Evolutionary conservation across 2,113 vertebrate genomes (phyloP), one percentile per base, ranked within the genome.

Genomic region (Neolamprologus fasciatus): DNA sequence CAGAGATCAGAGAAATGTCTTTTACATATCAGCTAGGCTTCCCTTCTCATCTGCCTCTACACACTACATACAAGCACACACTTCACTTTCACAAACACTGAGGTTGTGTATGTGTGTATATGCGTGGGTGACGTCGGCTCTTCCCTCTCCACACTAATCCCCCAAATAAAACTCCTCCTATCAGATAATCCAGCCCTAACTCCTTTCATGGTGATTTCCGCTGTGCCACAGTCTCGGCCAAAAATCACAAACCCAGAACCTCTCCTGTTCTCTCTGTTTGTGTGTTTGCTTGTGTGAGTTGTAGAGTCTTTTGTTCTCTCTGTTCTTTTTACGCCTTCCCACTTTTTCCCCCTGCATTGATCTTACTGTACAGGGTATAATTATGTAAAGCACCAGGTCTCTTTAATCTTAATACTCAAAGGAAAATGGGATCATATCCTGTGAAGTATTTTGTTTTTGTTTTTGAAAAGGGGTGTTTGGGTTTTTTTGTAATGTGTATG

Each of bases 171-270:
- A 31, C 51, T 13, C n/a, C 23, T 71, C 68, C 21, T 63, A 2
- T 63, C 78, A 6, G 17, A 37, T 51, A 19, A 54, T 21, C 5
- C 31, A 16, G 13, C 10, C 33, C 8, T 35, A 9, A 5, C 19
- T 87, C 88, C 90, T 85, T 91, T 81, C 17, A 89, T 93, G 76
- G 86, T 33, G 8, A 92, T 78, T 78, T 94, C 90, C 92, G 54
- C 51, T 61, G 12, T 90, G 57, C 54, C 54, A 9, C 42, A 66
- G 23, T 17, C 63, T 47, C 3, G 1, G 84, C 91, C 82, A 68
- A 66, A 11, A 81, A 80, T 45, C 21, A 89, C 28, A 80, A 14
- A 2, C 23, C 11, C 14, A 13, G 7, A 21, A 35, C 47, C 31
- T 9, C 7, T 51, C 9, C 58, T 19, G 8, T 8, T 45, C 33